Evolutionary conservation across 2,888 invertebrate species (phyloP), one percentile per base, ranked within the genome.

Genomic region (Trichopria drosophilae): DNA sequence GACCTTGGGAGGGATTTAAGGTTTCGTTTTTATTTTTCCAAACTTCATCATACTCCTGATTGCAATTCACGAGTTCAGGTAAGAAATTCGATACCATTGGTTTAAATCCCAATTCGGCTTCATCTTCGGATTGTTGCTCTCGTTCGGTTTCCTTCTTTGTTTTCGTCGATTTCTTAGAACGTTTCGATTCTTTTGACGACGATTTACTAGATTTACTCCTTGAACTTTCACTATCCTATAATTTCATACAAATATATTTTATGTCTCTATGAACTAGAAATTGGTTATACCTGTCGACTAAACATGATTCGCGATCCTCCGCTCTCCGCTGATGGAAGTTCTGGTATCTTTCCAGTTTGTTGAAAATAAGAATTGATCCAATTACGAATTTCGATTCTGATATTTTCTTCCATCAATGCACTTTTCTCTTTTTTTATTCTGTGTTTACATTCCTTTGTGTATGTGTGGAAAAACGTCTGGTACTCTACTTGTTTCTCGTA

Each of bases 321-420:
- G 62, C 89, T 86, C 67, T 96, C 95, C 57, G 89, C 92, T 3
- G 91, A 87, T 0, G 96, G 96, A 64, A 93, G 86, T 61, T 95
- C 94, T 0, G 97, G 96, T 66, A 96, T 86, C 68, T 87, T 88
- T 19, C 88, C 90, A 4, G 90, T 89, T 64, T 87, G 85, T 28
- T 87, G 83, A 73, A 87, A 88, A 69, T 87, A 90, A 61, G 89
- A 88, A 58, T 85, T 83, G 55, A 94, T 85, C 93, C 94, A 95
- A 52, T 84, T 84, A 53, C 94, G 80, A 18, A 96, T 84, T 77
- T 95, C 92, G 66, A 88, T 89, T 57, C 88, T 84, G 64, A 96
- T 87, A 60, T 88, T 88, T 68, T 96, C 95, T 67, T 88, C 87
- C 67, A 95, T 86, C 55, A 83, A 82, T 0, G 83, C 83, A 10